A percentile compares a stretch with the other conserved stretches of the same genome.
Evolutionary conservation across 2,888 invertebrate genomes (phyloP).

Genomic region (Smittia sp.): DNA sequence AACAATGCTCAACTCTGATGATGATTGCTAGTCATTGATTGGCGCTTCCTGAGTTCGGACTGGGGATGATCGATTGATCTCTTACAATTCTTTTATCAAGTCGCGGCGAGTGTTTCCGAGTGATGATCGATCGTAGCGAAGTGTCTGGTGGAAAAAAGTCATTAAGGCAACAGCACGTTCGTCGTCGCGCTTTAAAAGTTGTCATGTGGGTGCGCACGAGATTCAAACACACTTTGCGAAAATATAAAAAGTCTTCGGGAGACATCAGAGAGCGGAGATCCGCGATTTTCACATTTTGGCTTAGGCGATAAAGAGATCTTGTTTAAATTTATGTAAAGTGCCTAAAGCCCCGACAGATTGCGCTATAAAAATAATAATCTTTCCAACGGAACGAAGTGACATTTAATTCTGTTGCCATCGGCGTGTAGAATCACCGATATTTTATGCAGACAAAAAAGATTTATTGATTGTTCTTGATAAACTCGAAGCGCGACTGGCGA

Average conservation of each 20-base stretch:
- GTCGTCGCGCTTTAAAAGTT: background rate
- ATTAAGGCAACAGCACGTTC: background rate
- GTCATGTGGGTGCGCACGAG: background rate
- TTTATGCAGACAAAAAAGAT: too few relatives aligned
- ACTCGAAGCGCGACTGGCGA: too few relatives aligned
- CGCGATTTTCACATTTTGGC: background rate
- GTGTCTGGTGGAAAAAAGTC: background rate
- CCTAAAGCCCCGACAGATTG: background rate
- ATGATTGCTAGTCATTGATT: background rate
- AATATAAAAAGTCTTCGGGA: too few relatives aligned
- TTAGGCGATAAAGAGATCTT: conserved; percentile 30
- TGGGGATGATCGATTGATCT: background rate
- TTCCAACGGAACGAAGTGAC: background rate
- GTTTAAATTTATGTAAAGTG: conserved; percentile 35
- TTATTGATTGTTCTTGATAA: too few relatives aligned
- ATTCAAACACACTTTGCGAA: too few relatives aligned
- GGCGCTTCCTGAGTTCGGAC: background rate
- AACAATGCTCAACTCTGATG: too few relatives aligned
- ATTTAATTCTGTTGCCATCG: background rate
- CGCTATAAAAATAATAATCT: background rate
- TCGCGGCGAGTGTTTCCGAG: background rate
- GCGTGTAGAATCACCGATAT: too few relatives aligned
- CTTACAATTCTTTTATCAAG: background rate
- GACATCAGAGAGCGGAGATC: background rate
- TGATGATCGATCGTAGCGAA: background rate